Base-by-base conservation (phyloP, 1,140 invertebrate genomes). In the Phymorhynchus buccinoides region DNA sequence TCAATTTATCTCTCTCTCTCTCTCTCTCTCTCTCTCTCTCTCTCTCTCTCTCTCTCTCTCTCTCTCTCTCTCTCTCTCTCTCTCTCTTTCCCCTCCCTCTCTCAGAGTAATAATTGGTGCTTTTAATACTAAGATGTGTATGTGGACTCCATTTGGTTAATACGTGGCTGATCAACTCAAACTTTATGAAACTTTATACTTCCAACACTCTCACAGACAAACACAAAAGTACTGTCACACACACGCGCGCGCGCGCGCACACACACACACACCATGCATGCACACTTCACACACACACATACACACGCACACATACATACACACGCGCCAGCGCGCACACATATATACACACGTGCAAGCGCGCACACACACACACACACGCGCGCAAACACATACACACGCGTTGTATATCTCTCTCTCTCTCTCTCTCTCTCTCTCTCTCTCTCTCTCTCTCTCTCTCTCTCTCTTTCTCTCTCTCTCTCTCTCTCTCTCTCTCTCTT, bases 231-330 rank as follows among this genome's bases (percentile, higher is more conserved):
- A 32, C 27, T 27, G 4, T 7, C 66, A 32, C 66, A 68, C 66
- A 7, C 66, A 68, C 66, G 66, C 66, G n/a, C 66, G 66, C 66
- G n/a, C 66, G 66, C 66, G n/a, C 66, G 66, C 66, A 73, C 71
- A 73, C 14, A 35, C 71, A 73, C 14, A 73, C 12, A 73, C 12
- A 73, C n/a, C n/a, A n/a, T n/a, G n/a, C 71, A 73, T 3, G 35
- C 71, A 73, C 71, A 73, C n/a, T n/a, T n/a, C 71, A 73, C 71
- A 73, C 71, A 73, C 71, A 73, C 71, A 73, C 71, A 73, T 32
- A 73, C 71, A 73, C 71, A 73, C 71, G 35, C 71, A 73, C 71
- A 73, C 71, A 73, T 32, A 73, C 71, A 73, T 32, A 73, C 71
- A 73, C 71, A 73, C 71, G 35, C 30, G 22, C 71, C 3, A 3